A percentile compares a stretch with the other conserved stretches of the same genome.
Conservation (phyloP, 2,797 vertebrate species). For the Rhabdomys pumilio region DNA sequence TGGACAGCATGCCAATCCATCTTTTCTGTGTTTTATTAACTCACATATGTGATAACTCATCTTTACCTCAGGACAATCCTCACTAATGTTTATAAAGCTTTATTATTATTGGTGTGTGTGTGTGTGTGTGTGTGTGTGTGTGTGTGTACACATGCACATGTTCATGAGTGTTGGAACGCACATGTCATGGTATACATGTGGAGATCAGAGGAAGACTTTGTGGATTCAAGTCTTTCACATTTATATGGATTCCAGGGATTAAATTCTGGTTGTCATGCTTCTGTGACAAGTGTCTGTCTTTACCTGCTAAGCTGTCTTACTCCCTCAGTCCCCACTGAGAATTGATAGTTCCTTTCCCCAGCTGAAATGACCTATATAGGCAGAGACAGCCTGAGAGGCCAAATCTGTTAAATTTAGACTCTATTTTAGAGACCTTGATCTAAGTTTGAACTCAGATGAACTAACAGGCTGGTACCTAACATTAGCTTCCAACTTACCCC, state of each 20-base stretch:
- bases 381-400: neutral
- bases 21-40: conserved; percentile 9
- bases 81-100: neutral
- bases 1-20: neutral
- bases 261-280: neutral
- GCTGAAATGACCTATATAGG: neutral
- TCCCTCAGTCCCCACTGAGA: neutral
- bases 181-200: neutral
- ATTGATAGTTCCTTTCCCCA: neutral
- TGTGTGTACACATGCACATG: neutral
- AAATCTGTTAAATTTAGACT: neutral
- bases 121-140: neutral
- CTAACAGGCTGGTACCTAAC: neutral
- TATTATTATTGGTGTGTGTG: neutral
- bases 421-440: neutral
- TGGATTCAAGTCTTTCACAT: neutral
- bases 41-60: neutral
- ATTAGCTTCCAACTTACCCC: neutral
- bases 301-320: neutral
- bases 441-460: neutral
- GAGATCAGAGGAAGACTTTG: neutral
- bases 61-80: neutral
- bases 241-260: neutral
- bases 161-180: neutral
- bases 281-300: neutral